Conservation (phyloP, 2,888 invertebrate genomes). For the Diaphora mendica region DNA sequence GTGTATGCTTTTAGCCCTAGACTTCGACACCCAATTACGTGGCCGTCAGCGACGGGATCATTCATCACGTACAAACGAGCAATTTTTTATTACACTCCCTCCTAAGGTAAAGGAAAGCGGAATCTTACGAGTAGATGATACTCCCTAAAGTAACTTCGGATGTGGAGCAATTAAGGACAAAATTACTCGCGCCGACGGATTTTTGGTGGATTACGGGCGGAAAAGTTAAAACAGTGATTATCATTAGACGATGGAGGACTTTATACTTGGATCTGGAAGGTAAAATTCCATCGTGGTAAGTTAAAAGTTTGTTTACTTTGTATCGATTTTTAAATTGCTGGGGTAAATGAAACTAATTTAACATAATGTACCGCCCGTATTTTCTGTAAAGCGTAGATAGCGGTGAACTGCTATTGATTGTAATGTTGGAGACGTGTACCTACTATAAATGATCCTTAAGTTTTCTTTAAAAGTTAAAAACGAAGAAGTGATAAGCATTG, state of each 20-base stretch:
- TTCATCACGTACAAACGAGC: slow-evolving; percentile 80
- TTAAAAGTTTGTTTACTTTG: slow-evolving; percentile 25
- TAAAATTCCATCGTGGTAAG: slow-evolving; percentile 23
- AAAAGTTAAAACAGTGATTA: slow-evolving; percentile 50
- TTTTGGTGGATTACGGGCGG: slow-evolving; percentile 54
- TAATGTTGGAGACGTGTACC: not conserved
- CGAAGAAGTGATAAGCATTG: not conserved
- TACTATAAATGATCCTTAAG: not conserved
- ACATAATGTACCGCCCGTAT: slow-evolving; percentile 6
- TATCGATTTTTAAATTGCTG: slow-evolving; percentile 10
- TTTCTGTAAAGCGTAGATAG: not conserved
- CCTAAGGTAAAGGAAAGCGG: slow-evolving; percentile 59
- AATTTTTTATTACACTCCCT: slow-evolving; percentile 67
- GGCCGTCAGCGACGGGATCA: slow-evolving; percentile 68
- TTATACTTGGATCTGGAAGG: slow-evolving; percentile 21
- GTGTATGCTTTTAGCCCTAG: slow-evolving; percentile 84
- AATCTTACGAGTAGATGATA: slow-evolving; percentile 64
- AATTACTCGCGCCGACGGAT: slow-evolving; percentile 59
- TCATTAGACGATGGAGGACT: slow-evolving; percentile 33
- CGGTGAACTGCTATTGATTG: not conserved
- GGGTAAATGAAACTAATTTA: slow-evolving; percentile 5
- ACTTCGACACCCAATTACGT: slow-evolving; percentile 84
- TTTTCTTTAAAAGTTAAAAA: not conserved
- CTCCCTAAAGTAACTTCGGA: slow-evolving; percentile 52
- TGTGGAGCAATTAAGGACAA: slow-evolving; percentile 67